These are phyloP conservation scores for Caenorhabditis virilis DNA, from an alignment of 2,888 invertebrate genomes.

Conservation along the genomic window DNA sequence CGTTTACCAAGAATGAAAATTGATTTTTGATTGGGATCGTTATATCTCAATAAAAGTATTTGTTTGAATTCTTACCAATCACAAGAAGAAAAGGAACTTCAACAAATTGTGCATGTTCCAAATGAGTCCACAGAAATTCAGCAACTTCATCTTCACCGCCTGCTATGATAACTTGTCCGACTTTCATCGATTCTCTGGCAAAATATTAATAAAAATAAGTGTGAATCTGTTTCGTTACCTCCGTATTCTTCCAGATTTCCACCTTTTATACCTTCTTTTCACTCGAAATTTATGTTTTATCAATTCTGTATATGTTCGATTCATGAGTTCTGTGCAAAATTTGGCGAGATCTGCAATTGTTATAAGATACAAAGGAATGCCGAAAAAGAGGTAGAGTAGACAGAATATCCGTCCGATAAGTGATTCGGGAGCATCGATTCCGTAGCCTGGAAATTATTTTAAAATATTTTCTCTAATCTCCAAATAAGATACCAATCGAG, in stretches of 20 bases:
- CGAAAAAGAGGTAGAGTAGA: conserved; percentile 61
- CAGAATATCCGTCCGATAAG: conserved; percentile 61
- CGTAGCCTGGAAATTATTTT: conserved; percentile 35
- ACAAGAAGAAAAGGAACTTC: conserved; percentile 65
- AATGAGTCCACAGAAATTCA: conserved; percentile 67
- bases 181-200: conserved; percentile 42
- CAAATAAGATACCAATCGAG: conserved; percentile 49
- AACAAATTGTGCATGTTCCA: conserved; percentile 67
- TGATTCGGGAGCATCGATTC: conserved; percentile 61
- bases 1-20: no score
- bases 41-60: no score
- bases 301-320: conserved; percentile 63
- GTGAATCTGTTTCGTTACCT: no score
- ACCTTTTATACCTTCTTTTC: conserved; percentile 48
- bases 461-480: not conserved
- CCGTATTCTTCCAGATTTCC: conserved; percentile 53
- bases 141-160: conserved; percentile 67
- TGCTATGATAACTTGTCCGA: conserved; percentile 63
- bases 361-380: conserved; percentile 66
- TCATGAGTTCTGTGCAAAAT: conserved; percentile 67
- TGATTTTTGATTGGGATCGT: no score
- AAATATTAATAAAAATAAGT: not conserved
- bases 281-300: conserved; percentile 62
- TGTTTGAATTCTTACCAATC: no score
- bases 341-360: conserved; percentile 67